Percentiles rank a stretch among this genome's conserved stretches.
These are phyloP conservation scores for Mus pahari DNA, from an alignment of 2,113 vertebrate species.

Conservation along the genomic window DNA sequence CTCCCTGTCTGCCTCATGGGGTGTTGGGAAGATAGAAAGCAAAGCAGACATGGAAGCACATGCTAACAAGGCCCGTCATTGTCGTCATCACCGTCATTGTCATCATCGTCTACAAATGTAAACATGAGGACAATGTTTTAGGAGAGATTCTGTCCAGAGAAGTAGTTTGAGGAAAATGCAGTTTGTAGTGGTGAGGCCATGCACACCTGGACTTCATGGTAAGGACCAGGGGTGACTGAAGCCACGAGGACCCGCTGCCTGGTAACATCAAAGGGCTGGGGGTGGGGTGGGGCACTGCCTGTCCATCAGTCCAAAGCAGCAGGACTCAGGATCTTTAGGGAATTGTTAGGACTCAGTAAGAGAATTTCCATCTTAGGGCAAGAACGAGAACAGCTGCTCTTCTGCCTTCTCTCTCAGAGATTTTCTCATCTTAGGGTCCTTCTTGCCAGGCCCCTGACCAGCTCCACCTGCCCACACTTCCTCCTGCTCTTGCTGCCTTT, in stretches of 20 bases:
- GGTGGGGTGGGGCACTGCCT: neutral
- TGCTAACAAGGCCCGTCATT: neutral
- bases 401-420: neutral
- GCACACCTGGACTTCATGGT: neutral
- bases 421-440: neutral
- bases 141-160: conserved; percentile 1
- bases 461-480: neutral
- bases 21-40: neutral
- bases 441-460: neutral
- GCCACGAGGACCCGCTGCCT: neutral
- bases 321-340: conserved; percentile 32
- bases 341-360: conserved; percentile 61
- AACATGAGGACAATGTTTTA: neutral
- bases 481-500: neutral
- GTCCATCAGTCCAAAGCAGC: neutral
- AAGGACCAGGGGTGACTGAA: neutral
- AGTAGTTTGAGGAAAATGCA: neutral
- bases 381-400: neutral
- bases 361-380: conserved; percentile 5
- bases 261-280: no score
- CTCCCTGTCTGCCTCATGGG: neutral
- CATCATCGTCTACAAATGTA: neutral
- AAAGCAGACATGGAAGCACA: neutral
- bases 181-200: neutral
- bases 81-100: no score